Percentiles rank a stretch among this genome's conserved stretches.
These are phyloP conservation scores for Odontomachus brunneus DNA, from an alignment of 1,140 invertebrate species.

Conservation along the genomic window DNA sequence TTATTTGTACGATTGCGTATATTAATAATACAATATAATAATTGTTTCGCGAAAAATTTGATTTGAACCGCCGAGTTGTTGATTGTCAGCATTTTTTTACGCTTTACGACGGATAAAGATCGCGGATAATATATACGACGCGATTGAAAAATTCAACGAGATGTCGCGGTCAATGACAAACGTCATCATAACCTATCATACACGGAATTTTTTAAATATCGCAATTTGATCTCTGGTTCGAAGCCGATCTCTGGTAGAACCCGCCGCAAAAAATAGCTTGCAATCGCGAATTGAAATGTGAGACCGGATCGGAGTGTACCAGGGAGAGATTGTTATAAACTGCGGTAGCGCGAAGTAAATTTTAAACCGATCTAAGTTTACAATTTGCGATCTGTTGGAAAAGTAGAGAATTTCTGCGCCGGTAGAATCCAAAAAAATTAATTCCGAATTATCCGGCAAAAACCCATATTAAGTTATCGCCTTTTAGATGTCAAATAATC, in stretches of 20 bases:
- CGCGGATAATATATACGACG: background rate
- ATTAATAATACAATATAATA: too few species aligned
- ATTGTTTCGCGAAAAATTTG: background rate
- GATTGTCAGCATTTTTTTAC: background rate
- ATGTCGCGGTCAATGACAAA: background rate
- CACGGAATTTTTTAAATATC: conserved; percentile 31
- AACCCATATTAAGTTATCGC: too few species aligned
- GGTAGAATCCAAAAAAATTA: too few species aligned
- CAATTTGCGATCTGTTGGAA: background rate
- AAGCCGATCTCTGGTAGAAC: too few species aligned
- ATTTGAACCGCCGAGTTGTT: background rate
- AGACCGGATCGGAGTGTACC: background rate
- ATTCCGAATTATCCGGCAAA: too few species aligned
- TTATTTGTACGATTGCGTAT: too few species aligned
- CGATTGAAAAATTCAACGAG: background rate
- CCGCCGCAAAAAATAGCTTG: conserved; percentile 14
- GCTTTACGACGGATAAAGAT: background rate
- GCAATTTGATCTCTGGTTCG: conserved; percentile 24
- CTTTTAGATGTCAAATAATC: too few species aligned
- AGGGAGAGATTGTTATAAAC: background rate
- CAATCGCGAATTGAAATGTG: background rate
- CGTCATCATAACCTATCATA: conserved; percentile 9
- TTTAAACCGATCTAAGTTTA: conserved; percentile 14
- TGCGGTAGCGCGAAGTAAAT: background rate
- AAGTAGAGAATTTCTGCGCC: too few species aligned